A percentile compares a stretch with the other conserved stretches of the same genome.
Evolutionary conservation across 2,113 vertebrate genomes (phyloP).

Genomic region (Crotalus viridis): DNA sequence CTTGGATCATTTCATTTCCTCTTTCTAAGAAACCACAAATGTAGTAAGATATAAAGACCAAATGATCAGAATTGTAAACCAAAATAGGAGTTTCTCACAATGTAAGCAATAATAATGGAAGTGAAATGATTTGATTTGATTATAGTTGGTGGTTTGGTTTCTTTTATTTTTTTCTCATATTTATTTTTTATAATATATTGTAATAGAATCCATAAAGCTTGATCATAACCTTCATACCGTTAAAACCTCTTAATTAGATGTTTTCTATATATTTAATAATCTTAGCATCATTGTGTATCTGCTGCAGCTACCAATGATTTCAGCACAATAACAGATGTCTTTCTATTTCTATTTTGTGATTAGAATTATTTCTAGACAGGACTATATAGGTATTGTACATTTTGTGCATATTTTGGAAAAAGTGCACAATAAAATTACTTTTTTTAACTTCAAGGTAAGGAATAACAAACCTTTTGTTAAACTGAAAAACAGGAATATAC

Average conservation of each 20-base stretch:
- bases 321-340: not conserved
- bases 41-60: not conserved
- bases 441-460: not conserved
- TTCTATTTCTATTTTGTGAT: not conserved
- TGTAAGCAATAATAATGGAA: not conserved
- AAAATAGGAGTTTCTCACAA: not conserved
- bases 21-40: not conserved
- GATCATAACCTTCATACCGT: not conserved
- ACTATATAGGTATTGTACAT: not conserved
- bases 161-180: not conserved
- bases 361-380: not conserved
- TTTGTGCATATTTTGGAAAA: not conserved
- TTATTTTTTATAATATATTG: not conserved
- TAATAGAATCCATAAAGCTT: not conserved
- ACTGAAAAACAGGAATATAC: not conserved
- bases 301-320: not conserved
- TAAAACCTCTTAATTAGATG: not conserved
- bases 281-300: not conserved
- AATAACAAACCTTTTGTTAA: not conserved
- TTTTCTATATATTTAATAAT: not conserved
- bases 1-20: not conserved
- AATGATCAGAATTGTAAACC: not conserved
- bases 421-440: not conserved
- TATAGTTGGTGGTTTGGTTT: not conserved
- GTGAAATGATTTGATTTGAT: not conserved